These are phyloP conservation scores for Aurelia sp. DNA, from an alignment of 30 jellyfish, hydroid and myxozoan genomes.

Conservation along the genomic window DNA sequence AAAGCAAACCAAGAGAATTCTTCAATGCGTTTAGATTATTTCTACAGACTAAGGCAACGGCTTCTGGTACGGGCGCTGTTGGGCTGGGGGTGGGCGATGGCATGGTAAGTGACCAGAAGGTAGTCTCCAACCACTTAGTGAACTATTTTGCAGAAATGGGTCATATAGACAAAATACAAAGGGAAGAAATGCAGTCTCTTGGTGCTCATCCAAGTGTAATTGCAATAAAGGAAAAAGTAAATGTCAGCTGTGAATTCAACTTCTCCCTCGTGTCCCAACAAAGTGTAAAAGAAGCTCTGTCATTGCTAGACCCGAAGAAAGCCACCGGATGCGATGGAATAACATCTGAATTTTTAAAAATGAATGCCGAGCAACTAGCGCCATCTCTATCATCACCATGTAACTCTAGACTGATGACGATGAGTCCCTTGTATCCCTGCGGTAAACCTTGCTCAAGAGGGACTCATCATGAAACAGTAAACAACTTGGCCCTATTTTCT, in stretches of 20 bases:
- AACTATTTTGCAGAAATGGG: background rate
- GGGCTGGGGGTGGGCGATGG: background rate
- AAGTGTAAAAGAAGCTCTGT: too few species aligned
- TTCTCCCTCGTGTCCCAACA: background rate
- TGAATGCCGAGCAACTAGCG: slow-evolving; percentile 2
- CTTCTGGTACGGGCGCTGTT: background rate
- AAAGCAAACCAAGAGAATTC: too few species aligned
- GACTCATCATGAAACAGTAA: too few species aligned
- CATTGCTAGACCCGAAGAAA: background rate
- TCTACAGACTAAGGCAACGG: background rate
- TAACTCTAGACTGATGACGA: too few species aligned
- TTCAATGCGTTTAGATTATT: background rate
- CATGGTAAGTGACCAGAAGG: background rate
- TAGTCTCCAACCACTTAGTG: background rate
- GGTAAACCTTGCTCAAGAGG: too few species aligned
- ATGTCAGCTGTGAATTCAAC: background rate
- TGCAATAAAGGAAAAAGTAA: background rate
- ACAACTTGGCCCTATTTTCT: too few species aligned
- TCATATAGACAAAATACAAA: background rate
- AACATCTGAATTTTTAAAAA: background rate
- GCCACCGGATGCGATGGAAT: background rate
- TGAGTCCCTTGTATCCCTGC: too few species aligned
- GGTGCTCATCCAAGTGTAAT: slow-evolving; percentile 27
- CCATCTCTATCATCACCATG: background rate
- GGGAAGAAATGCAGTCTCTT: background rate